Evolutionary conservation across 1,140 invertebrate species (phyloP).

Genomic region (Euschistus heros): DNA sequence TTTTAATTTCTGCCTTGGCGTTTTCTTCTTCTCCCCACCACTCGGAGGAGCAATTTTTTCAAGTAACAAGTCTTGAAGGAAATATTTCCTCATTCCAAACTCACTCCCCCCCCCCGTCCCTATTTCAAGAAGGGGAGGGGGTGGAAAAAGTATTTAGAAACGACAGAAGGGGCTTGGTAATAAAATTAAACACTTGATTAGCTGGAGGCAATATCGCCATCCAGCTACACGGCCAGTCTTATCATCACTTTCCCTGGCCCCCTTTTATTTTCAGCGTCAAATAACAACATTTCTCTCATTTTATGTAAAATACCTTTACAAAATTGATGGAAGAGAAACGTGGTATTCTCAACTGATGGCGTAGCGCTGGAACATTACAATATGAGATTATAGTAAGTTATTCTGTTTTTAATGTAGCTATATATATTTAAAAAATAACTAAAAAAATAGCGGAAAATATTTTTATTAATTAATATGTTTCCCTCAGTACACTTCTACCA

Average conservation of each 20-base stretch:
- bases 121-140: slow-evolving; percentile 1
- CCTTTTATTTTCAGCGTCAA: too few relatives aligned
- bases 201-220: slow-evolving; percentile 13
- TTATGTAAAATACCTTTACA: too few relatives aligned
- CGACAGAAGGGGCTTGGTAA: slow-evolving; percentile 19
- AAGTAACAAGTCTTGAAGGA: slow-evolving; percentile 26
- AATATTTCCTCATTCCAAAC: slow-evolving; percentile 25
- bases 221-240: not conserved
- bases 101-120: not conserved
- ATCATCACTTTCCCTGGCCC: slow-evolving; percentile 12
- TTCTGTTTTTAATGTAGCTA: too few relatives aligned
- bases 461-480: too few relatives aligned
- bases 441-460: too few relatives aligned
- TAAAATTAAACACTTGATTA: slow-evolving; percentile 25
- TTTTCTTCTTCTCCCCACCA: not conserved
- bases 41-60: slow-evolving; percentile 22
- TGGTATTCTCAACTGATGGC: too few relatives aligned
- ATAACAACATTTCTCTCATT: too few relatives aligned
- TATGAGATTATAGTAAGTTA: too few relatives aligned
- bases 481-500: too few relatives aligned
- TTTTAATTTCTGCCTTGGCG: slow-evolving; percentile 23
- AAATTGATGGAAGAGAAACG: too few relatives aligned
- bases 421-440: too few relatives aligned
- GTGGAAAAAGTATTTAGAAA: slow-evolving; percentile 24
- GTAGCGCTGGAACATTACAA: too few relatives aligned